Evolutionary conservation across 1,140 invertebrate species (phyloP).

Genomic region (Trachymyrmex cornetzi): DNA sequence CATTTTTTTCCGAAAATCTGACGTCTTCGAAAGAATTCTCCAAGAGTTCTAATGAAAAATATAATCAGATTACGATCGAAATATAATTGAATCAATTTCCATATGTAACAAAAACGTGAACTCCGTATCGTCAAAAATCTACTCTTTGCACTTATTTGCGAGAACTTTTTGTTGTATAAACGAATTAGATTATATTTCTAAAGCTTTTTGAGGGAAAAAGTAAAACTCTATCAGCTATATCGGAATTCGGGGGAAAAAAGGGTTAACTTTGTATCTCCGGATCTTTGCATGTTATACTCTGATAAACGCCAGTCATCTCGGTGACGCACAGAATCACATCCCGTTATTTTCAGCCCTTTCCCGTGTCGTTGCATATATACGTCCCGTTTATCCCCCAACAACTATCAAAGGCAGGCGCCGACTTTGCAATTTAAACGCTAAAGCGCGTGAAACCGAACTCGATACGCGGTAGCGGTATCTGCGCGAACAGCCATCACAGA

Average conservation of each 20-base stretch:
- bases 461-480: slow-evolving; percentile 59
- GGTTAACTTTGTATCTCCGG: neutral
- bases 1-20: neutral
- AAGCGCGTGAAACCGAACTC: slow-evolving; percentile 70
- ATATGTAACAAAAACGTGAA: neutral
- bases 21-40: neutral
- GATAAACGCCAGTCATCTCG: slow-evolving; percentile 19
- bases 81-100: neutral
- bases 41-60: neutral
- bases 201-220: neutral
- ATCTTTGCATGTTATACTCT: neutral
- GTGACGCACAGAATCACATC: slow-evolving; percentile 32
- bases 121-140: neutral
- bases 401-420: slow-evolving; percentile 47
- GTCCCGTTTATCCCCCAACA: slow-evolving; percentile 9
- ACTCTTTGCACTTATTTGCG: neutral
- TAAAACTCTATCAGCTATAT: neutral
- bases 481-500: slow-evolving; percentile 64
- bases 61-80: neutral
- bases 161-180: neutral
- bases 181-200: neutral
- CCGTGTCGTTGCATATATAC: neutral
- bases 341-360: slow-evolving; percentile 34
- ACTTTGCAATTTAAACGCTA: slow-evolving; percentile 66
- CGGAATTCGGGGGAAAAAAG: slow-evolving; percentile 6